A percentile compares a stretch with the other conserved stretches of the same genome.
Conservation (phyloP, 2,113 vertebrate species). For the Bungarus multicinctus region DNA sequence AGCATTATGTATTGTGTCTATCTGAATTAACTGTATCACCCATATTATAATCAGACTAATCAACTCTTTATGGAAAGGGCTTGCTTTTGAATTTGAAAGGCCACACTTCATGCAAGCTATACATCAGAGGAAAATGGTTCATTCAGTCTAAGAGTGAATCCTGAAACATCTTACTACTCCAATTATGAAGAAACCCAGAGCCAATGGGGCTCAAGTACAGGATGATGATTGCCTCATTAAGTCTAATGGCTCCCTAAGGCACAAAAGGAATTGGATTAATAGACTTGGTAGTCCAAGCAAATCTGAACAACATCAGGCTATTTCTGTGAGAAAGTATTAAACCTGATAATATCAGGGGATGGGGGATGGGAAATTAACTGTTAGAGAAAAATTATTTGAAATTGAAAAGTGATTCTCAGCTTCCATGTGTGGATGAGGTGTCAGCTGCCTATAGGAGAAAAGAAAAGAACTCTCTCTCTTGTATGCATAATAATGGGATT, state of each 20-base stretch:
- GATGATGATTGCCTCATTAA: constrained; percentile 59
- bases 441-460: constrained; percentile 32
- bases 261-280: constrained; percentile 52
- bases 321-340: constrained; percentile 36
- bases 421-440: not conserved
- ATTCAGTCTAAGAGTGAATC: constrained; percentile 46
- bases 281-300: constrained; percentile 57
- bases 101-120: not conserved
- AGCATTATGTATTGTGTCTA: not conserved
- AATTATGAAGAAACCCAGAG: constrained; percentile 57
- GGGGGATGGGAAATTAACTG: constrained; percentile 33
- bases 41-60: not conserved
- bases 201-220: constrained; percentile 38
- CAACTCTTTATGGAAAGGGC: not conserved
- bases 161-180: constrained; percentile 46
- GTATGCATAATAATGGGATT: not conserved
- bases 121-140: constrained; percentile 44
- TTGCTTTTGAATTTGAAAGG: not conserved
- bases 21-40: not conserved
- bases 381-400: constrained; percentile 23
- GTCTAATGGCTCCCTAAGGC: constrained; percentile 60
- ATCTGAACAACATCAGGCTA: constrained; percentile 37
- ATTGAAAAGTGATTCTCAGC: constrained; percentile 10
- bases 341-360: constrained; percentile 20
- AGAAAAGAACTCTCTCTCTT: not conserved